These are phyloP conservation scores for Mustela nigripes DNA, from an alignment of 2,113 vertebrate genomes.

Conservation along the genomic window DNA sequence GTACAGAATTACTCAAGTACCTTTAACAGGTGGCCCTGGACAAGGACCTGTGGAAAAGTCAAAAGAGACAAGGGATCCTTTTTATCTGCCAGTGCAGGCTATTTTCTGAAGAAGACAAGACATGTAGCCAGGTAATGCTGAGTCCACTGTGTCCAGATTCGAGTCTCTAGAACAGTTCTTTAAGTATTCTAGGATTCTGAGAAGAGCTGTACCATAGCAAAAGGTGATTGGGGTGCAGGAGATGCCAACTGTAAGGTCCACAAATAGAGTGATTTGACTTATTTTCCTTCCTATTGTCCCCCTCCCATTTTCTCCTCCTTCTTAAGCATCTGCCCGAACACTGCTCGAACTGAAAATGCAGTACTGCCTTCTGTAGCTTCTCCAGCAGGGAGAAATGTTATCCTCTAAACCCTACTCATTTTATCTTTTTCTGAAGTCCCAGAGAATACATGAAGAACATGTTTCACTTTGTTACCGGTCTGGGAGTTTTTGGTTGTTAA, in stretches of 20 bases:
- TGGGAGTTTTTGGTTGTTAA: background rate
- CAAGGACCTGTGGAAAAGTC: background rate
- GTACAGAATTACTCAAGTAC: conserved; percentile 3
- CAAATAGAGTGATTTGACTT: background rate
- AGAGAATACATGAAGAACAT: background rate
- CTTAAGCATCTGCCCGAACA: background rate
- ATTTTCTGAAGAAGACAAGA: background rate
- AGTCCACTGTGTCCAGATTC: background rate
- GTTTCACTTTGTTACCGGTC: background rate
- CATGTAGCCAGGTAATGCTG: background rate
- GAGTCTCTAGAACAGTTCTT: background rate
- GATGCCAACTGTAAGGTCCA: background rate
- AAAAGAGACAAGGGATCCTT: background rate
- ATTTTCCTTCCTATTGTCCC: background rate
- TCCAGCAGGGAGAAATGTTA: background rate
- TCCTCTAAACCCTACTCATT: background rate
- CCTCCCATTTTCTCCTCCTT: background rate
- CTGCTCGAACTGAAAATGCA: background rate
- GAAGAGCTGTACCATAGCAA: background rate
- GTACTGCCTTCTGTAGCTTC: background rate
- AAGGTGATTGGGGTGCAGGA: background rate
- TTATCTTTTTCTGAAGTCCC: background rate
- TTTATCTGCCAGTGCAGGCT: background rate
- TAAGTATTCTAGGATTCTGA: background rate
- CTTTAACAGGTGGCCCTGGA: background rate